Percentiles rank a stretch among this genome's conserved stretches.
Evolutionary conservation across 2,113 vertebrate species (phyloP).

Genomic region (Suncus etruscus): DNA sequence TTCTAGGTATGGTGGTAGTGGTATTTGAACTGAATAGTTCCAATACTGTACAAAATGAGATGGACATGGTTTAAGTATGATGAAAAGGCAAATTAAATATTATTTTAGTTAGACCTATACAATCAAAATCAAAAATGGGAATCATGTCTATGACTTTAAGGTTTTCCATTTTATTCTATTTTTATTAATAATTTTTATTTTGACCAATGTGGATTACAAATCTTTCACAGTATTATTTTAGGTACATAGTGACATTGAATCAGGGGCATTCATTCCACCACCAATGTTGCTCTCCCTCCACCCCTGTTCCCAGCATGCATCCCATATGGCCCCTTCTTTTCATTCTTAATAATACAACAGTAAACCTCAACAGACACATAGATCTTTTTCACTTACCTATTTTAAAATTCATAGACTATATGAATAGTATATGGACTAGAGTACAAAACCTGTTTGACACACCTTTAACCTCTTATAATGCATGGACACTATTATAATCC

Average conservation of each 20-base stretch:
- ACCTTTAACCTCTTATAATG: too few species aligned
- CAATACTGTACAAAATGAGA: conserved; percentile 83
- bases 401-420: conserved; percentile 75
- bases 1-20: conserved; percentile 87
- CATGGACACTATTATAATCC: too few species aligned
- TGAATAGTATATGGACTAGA: too few species aligned
- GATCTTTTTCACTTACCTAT: conserved; percentile 86
- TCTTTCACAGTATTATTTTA: too few species aligned
- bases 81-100: conserved; percentile 86
- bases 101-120: conserved; percentile 86
- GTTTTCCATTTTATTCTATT: too few species aligned
- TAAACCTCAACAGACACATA: conserved; percentile 75
- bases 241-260: too few species aligned
- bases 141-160: conserved; percentile 58
- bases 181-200: too few species aligned
- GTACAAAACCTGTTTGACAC: too few species aligned
- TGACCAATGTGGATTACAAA: too few species aligned
- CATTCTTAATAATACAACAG: conserved; percentile 87
- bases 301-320: not conserved
- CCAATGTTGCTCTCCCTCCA: too few species aligned
- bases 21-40: conserved; percentile 82
- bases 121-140: conserved; percentile 92
- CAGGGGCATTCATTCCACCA: too few species aligned
- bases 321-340: conserved; percentile 82
- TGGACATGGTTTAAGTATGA: conserved; percentile 84